phyloP scores from a whole-genome alignment of 2,113 vertebrate genomes.

The Alaudala cheleensis region DNA sequence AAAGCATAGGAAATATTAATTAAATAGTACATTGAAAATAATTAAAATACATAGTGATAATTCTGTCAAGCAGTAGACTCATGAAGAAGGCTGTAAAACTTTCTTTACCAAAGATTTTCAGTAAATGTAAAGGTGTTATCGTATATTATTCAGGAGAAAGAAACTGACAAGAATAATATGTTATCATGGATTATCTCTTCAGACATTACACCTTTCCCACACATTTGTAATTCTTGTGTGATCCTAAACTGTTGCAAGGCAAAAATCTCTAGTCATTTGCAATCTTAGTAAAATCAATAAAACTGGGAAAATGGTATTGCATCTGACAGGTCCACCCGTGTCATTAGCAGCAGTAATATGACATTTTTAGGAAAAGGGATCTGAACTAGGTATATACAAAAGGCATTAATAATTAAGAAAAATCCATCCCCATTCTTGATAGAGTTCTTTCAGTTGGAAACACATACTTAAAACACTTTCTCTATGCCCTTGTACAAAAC shows the following conservation, averaged over 20 bases:
- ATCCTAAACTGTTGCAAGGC: neutral
- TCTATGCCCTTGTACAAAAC: neutral
- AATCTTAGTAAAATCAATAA: neutral
- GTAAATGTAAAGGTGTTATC: neutral
- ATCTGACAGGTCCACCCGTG: accelerated
- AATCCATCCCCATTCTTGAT: neutral
- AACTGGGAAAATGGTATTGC: neutral
- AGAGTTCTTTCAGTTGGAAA: neutral
- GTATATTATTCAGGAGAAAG: neutral
- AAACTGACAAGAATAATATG: neutral
- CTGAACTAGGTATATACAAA: neutral
- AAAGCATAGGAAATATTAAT: neutral
- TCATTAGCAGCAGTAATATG: neutral
- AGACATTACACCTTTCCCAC: neutral
- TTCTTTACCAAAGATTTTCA: neutral
- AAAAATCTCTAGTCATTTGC: neutral
- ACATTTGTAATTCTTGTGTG: neutral
- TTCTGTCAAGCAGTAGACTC: neutral
- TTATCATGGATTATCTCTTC: neutral
- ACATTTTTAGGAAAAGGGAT: neutral
- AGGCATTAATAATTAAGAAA: neutral
- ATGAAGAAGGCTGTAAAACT: neutral
- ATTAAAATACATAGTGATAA: neutral
- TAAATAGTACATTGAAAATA: neutral
- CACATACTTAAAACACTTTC: neutral